Evolutionary conservation across 37 sponge, comb jelly and placozoan species (phyloP).

Genomic region (Tethya wilhelma): DNA sequence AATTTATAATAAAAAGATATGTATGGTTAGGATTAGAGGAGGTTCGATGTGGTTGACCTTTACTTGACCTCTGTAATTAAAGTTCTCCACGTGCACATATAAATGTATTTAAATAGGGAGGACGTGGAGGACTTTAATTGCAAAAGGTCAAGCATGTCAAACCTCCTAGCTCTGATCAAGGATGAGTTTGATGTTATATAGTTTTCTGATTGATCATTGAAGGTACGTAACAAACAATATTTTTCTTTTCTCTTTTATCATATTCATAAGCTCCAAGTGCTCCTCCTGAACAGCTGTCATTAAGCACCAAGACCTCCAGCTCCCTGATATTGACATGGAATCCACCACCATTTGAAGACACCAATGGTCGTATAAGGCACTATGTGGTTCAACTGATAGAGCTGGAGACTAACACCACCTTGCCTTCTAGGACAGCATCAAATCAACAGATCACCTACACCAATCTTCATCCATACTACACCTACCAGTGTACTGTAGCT

Average conservation of each 20-base stretch:
- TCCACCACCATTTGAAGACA: conserved; percentile 36
- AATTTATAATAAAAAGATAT: neutral
- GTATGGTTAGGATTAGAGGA: too few relatives aligned
- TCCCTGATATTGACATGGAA: conserved; percentile 36
- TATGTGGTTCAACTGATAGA: conserved; percentile 34
- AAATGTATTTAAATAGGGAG: too few relatives aligned
- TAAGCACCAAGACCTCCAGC: neutral
- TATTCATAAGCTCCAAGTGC: conserved; percentile 29
- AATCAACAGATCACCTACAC: neutral
- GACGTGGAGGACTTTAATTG: too few relatives aligned
- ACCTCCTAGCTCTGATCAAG: too few relatives aligned
- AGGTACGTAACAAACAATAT: neutral
- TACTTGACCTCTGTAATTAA: too few relatives aligned
- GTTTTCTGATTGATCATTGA: too few relatives aligned
- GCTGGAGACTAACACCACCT: conserved; percentile 7
- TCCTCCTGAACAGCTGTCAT: conserved; percentile 26
- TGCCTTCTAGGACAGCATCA: neutral
- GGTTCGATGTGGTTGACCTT: too few relatives aligned
- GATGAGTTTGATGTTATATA: too few relatives aligned
- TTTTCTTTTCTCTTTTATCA: neutral
- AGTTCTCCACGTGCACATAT: too few relatives aligned
- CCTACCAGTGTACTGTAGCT: conserved; percentile 8
- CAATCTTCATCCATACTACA: conserved; percentile 33
- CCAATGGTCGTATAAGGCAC: conserved; percentile 33
- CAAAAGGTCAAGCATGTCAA: too few relatives aligned